These are phyloP conservation scores for Mirounga angustirostris DNA, from an alignment of 2,113 vertebrate species.

Conservation along the genomic window DNA sequence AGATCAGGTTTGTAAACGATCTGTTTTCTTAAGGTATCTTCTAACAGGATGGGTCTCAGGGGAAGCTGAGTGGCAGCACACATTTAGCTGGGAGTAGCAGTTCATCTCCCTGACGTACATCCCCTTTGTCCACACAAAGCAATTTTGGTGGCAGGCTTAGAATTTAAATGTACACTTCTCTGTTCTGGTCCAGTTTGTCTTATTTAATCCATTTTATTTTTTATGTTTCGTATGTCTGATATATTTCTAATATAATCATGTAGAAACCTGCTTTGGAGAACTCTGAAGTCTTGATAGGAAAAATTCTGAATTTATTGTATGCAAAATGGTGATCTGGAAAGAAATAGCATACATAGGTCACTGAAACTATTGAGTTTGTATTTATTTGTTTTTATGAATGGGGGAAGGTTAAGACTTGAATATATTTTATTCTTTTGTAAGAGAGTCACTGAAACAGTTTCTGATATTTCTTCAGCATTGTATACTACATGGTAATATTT, in stretches of 20 bases:
- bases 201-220: not conserved
- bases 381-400: constrained; percentile 49
- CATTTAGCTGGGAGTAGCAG: not conserved
- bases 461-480: constrained; percentile 54
- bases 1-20: constrained; percentile 46
- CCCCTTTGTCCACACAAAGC: not conserved
- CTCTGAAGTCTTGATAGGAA: constrained; percentile 34
- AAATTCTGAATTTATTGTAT: not conserved
- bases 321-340: not conserved
- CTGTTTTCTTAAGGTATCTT: constrained; percentile 53
- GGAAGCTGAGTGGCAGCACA: not conserved
- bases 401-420: not conserved
- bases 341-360: not conserved
- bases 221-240: not conserved
- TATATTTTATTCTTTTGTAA: constrained; percentile 15
- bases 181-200: not conserved
- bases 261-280: constrained; percentile 23
- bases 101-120: not conserved
- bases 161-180: constrained; percentile 4
- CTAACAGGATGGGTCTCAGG: not conserved
- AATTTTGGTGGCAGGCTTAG: constrained; percentile 1
- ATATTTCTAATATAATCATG: constrained; percentile 1
- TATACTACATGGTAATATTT: not conserved
- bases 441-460: not conserved
- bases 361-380: constrained; percentile 33